Percentiles rank a stretch among this genome's conserved stretches.
Conservation (phyloP, 1,140 invertebrate species). For the Apocrypta bakeri region DNA sequence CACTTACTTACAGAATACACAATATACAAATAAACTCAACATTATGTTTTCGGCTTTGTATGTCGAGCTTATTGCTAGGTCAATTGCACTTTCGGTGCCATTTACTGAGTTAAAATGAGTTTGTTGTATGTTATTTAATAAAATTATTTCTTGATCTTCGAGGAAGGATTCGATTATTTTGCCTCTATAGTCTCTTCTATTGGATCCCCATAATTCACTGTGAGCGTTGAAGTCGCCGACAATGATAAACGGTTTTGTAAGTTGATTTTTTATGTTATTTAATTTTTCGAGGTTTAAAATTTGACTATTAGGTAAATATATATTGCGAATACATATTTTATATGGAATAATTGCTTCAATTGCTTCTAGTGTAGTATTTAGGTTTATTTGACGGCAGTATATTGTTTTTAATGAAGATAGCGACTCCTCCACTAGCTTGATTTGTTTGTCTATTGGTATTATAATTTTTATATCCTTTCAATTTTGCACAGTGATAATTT, state of each 20-base stretch:
- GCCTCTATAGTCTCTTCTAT: conserved; percentile 58
- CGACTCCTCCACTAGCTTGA: conserved; percentile 58
- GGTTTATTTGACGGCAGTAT: conserved; percentile 49
- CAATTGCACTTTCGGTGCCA: background rate
- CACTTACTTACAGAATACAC: too few relatives aligned
- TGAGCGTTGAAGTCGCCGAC: conserved; percentile 63
- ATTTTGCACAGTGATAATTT: conserved; percentile 47
- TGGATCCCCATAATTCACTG: conserved; percentile 59
- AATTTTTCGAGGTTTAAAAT: conserved; percentile 47
- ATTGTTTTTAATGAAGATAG: conserved; percentile 55
- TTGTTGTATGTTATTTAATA: conserved; percentile 55
- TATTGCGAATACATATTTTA: conserved; percentile 48
- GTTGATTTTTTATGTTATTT: conserved; percentile 56
- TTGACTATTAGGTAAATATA: conserved; percentile 55
- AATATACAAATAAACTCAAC: too few relatives aligned
- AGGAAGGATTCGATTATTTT: conserved; percentile 58
- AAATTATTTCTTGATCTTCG: conserved; percentile 44
- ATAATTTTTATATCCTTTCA: conserved; percentile 53
- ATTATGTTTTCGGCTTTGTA: too few relatives aligned
- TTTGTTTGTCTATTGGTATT: conserved; percentile 54
- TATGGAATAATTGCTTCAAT: conserved; percentile 1
- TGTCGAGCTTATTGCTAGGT: too few relatives aligned
- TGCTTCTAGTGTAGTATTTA: conserved; percentile 27
- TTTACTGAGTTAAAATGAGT: conserved; percentile 1
- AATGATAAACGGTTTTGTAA: conserved; percentile 60